These are phyloP conservation scores for Apteryx owenii DNA, from an alignment of 2,113 vertebrate genomes.

Conservation along the genomic window DNA sequence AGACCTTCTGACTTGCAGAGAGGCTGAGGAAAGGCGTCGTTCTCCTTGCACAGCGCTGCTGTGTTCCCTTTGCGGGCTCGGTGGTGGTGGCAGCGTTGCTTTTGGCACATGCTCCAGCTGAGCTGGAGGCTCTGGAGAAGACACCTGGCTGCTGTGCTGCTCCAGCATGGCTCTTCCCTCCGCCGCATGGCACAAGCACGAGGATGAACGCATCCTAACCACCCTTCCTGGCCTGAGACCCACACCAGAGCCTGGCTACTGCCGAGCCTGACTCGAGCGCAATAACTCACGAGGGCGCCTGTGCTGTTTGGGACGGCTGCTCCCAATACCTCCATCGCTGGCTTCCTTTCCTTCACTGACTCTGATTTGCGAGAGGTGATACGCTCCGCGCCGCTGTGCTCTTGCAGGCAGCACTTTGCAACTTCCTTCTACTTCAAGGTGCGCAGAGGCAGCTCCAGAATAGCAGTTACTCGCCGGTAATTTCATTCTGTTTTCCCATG, in stretches of 20 bases:
- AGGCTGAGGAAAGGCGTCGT: not conserved
- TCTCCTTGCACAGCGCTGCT: accelerated
- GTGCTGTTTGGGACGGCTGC: too few species aligned
- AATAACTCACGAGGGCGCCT: too few species aligned
- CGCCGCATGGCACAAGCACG: too few species aligned
- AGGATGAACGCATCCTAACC: too few species aligned
- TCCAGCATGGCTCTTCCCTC: too few species aligned
- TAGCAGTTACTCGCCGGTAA: not conserved
- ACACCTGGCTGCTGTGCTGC: too few species aligned
- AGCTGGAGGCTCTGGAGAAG: too few species aligned
- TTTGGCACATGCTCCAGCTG: too few species aligned
- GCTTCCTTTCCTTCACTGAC: not conserved
- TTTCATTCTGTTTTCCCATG: not conserved
- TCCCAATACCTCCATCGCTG: not conserved
- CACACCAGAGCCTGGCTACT: too few species aligned
- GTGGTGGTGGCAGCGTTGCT: not conserved
- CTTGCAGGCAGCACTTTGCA: not conserved
- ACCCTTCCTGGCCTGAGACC: too few species aligned
- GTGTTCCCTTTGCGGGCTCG: not conserved
- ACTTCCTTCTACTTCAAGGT: not conserved
- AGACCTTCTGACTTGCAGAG: not conserved
- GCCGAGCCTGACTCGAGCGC: too few species aligned
- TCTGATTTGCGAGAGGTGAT: accelerated
- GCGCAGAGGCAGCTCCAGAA: not conserved
- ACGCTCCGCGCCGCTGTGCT: too few species aligned